Percentiles rank a stretch among this genome's conserved stretches.
Conservation (phyloP, 1,140 invertebrate species). For the Caerostris darwini region DNA sequence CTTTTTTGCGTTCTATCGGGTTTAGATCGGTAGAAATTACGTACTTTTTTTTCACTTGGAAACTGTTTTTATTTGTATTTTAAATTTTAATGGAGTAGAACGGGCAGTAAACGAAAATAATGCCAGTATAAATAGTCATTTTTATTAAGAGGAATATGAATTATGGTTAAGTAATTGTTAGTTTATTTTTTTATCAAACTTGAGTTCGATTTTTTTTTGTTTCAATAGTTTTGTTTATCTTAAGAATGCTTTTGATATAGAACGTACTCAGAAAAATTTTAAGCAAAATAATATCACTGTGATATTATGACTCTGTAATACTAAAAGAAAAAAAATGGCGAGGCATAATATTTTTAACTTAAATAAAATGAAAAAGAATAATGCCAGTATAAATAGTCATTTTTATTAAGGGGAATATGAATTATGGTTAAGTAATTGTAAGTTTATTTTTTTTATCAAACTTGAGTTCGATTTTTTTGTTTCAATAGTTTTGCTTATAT, state of each 20-base stretch:
- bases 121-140: not conserved
- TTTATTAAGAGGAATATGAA: not conserved
- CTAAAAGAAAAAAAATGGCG: no score
- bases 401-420: not conserved
- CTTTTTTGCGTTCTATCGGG: not conserved
- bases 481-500: no score
- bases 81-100: constrained; percentile 24
- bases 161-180: not conserved
- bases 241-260: no score
- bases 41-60: not conserved
- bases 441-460: not conserved
- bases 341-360: no score
- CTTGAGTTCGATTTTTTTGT: not conserved
- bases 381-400: not conserved
- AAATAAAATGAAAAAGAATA: constrained; percentile 2
- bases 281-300: no score
- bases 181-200: not conserved
- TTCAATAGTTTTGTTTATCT: no score
- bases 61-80: not conserved
- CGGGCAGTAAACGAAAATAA: constrained; percentile 37
- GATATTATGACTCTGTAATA: no score
- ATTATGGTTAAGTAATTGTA: not conserved
- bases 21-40: not conserved
- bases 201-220: not conserved
- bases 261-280: no score